Conservation (phyloP, 1,140 invertebrate genomes). For the Coelopa frigida region DNA sequence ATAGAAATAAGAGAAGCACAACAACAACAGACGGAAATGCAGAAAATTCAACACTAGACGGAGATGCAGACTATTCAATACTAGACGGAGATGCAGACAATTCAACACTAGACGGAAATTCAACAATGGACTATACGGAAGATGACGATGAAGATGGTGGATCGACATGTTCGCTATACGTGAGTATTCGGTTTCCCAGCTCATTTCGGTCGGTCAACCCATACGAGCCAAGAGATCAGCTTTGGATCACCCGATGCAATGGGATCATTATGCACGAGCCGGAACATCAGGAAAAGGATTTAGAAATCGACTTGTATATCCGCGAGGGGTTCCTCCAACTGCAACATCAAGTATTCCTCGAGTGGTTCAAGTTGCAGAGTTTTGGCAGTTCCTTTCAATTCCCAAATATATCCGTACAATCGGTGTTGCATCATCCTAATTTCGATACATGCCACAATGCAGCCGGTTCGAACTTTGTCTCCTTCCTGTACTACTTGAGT, state of each 20-base stretch:
- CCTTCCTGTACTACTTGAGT: slow-evolving; percentile 4
- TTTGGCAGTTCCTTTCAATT: too few species aligned
- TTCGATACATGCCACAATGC: background rate
- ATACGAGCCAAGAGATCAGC: background rate
- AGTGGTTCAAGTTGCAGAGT: background rate
- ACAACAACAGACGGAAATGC: too few species aligned
- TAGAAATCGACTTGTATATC: slow-evolving; percentile 8
- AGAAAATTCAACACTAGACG: too few species aligned
- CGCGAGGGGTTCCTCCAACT: slow-evolving; percentile 15
- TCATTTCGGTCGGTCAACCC: slow-evolving; percentile 9
- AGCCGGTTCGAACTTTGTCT: background rate
- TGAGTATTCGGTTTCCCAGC: slow-evolving; percentile 7
- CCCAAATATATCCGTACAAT: background rate
- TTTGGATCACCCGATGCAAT: slow-evolving; percentile 10
- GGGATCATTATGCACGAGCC: background rate
- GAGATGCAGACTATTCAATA: too few species aligned
- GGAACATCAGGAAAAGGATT: background rate
- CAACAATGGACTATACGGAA: too few species aligned
- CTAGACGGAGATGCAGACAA: too few species aligned
- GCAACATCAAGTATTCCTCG: slow-evolving; percentile 4
- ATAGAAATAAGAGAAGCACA: too few species aligned
- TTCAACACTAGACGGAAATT: too few species aligned
- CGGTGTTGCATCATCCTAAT: slow-evolving; percentile 5
- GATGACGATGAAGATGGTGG: too few species aligned
- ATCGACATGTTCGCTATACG: too few species aligned